phyloP scores from a whole-genome alignment of 2,888 invertebrate species.

The Tetragonisca angustula region DNA sequence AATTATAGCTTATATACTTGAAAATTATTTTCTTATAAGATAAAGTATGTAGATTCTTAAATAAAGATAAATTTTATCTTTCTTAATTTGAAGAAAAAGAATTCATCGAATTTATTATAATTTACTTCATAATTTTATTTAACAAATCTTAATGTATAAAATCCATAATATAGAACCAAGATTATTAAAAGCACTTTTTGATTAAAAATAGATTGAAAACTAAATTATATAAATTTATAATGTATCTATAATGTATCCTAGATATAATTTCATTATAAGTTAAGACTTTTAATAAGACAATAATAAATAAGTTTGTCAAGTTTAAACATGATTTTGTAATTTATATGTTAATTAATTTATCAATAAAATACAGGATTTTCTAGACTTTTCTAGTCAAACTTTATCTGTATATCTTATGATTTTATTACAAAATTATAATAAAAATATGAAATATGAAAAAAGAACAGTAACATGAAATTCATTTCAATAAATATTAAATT shows the following conservation, averaged over 20 bases:
- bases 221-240: neutral
- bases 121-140: neutral
- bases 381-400: neutral
- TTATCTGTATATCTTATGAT: neutral
- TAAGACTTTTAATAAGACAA: neutral
- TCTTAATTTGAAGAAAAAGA: neutral
- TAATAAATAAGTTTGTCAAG: neutral
- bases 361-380: neutral
- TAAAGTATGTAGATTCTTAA: neutral
- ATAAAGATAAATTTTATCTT: neutral
- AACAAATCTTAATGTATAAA: neutral
- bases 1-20: neutral
- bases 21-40: slow-evolving; percentile 12
- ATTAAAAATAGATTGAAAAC: neutral
- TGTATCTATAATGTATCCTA: neutral
- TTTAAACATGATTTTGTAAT: neutral
- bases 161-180: neutral
- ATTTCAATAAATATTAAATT: neutral
- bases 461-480: neutral
- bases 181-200: neutral
- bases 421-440: too few relatives aligned
- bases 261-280: neutral
- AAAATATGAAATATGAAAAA: neutral
- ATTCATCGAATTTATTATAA: neutral
- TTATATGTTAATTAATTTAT: neutral